A percentile compares a stretch with the other conserved stretches of the same genome.
phyloP scores from a whole-genome alignment of 2,888 invertebrate genomes.

The Pristionchus japonicus region DNA sequence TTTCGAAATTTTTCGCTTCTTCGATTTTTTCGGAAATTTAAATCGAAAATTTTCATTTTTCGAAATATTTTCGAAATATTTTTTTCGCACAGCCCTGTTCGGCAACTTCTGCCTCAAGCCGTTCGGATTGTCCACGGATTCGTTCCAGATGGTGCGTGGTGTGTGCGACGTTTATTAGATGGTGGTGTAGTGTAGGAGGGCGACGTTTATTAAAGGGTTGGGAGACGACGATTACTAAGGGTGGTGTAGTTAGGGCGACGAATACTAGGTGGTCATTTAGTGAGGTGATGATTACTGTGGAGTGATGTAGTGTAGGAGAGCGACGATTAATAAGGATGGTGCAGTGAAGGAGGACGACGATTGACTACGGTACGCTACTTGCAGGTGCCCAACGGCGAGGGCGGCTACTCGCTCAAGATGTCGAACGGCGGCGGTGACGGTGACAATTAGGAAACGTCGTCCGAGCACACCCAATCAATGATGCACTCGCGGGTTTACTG shows the following conservation, averaged over 20 bases:
- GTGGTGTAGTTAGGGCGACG: background rate
- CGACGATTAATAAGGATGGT: background rate
- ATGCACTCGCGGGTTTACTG: constrained; percentile 8
- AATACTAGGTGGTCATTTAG: too few relatives aligned
- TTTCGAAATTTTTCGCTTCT: too few relatives aligned
- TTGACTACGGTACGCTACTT: background rate
- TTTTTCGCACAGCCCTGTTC: too few relatives aligned
- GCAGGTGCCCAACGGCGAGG: constrained; percentile 60
- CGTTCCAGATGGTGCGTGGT: constrained; percentile 62
- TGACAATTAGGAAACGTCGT: background rate
- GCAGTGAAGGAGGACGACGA: background rate
- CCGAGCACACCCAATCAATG: background rate
- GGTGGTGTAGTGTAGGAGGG: background rate
- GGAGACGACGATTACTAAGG: background rate
- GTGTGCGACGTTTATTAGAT: background rate
- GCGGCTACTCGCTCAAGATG: constrained; percentile 70
- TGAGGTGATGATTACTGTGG: too few relatives aligned
- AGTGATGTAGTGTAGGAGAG: too few relatives aligned
- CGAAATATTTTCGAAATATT: too few relatives aligned
- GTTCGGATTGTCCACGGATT: constrained; percentile 70
- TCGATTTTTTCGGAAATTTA: too few relatives aligned
- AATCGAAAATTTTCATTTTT: too few relatives aligned
- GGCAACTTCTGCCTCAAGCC: constrained; percentile 63
- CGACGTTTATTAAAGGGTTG: too few relatives aligned
- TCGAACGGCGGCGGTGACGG: constrained; percentile 50